These are phyloP conservation scores for Euphonia xanthogaster DNA, from an alignment of 2,797 vertebrate species.

Conservation along the genomic window DNA sequence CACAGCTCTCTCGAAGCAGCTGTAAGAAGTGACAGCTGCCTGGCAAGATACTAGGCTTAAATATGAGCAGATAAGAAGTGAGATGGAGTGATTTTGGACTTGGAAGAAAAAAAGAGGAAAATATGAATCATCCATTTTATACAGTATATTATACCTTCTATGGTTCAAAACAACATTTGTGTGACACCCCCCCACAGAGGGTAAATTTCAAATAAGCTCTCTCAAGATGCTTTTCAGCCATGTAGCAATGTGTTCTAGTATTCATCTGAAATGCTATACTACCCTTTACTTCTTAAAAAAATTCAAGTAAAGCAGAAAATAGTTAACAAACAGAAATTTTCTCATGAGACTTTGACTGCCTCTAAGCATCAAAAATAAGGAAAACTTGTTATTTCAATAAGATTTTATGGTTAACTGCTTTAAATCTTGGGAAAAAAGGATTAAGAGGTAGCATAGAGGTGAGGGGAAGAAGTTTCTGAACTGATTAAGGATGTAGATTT, in stretches of 20 bases:
- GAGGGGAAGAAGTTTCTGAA: not conserved
- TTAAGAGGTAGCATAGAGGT: fast-evolving
- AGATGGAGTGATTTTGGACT: not conserved
- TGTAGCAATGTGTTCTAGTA: not conserved
- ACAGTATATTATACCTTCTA: not conserved
- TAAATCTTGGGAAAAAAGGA: not conserved
- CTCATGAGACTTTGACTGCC: not conserved
- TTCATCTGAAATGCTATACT: not conserved
- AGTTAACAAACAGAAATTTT: not conserved
- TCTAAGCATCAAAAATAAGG: not conserved
- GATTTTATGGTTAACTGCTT: not conserved
- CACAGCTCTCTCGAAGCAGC: not conserved
- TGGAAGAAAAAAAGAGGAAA: not conserved
- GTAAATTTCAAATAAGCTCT: not conserved
- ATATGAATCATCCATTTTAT: not conserved
- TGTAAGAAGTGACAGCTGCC: conserved; percentile 42
- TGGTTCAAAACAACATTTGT: not conserved
- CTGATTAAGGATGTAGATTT: not conserved
- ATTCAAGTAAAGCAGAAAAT: not conserved
- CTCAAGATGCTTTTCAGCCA: not conserved
- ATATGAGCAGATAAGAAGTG: conserved; percentile 11
- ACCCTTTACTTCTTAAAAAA: not conserved
- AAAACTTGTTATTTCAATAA: not conserved
- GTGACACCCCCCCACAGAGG: not conserved
- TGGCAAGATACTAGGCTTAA: conserved; percentile 24